phyloP scores from a whole-genome alignment of 2,797 vertebrate genomes.

The Glossophaga mutica region DNA sequence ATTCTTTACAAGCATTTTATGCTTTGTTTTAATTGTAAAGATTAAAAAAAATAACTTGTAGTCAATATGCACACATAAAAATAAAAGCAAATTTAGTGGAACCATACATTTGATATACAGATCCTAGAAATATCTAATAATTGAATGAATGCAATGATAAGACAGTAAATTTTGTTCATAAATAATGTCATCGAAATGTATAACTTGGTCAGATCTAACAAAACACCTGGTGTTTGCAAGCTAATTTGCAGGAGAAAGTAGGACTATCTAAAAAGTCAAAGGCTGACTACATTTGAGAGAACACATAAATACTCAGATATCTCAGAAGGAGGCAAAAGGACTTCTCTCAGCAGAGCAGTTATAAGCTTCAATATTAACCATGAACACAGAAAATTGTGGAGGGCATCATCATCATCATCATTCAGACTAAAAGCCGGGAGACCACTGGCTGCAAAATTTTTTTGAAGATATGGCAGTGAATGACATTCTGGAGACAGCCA shows the following conservation, averaged over 20 bases:
- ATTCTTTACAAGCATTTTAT: background rate
- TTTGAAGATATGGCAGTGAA: background rate
- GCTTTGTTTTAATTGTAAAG: background rate
- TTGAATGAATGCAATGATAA: background rate
- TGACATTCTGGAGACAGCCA: background rate
- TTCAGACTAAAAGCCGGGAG: background rate
- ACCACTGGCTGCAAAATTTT: background rate
- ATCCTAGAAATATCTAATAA: background rate
- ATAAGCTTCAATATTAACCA: background rate
- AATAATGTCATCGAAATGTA: background rate
- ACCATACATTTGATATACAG: background rate
- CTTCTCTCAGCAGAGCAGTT: background rate
- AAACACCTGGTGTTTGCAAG: background rate
- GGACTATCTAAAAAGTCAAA: background rate
- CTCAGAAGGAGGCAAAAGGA: background rate
- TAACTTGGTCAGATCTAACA: conserved; percentile 9
- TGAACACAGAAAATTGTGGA: background rate
- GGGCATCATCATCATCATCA: background rate
- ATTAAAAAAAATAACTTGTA: background rate
- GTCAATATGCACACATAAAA: background rate
- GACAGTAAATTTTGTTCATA: conserved; percentile 24
- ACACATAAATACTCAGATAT: background rate
- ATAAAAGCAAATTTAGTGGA: background rate
- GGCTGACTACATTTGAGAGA: background rate
- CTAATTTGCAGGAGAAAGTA: conserved; percentile 29